Evolutionary conservation across 2,113 vertebrate species (phyloP).

Genomic region (Chlorodrepanis virens): DNA sequence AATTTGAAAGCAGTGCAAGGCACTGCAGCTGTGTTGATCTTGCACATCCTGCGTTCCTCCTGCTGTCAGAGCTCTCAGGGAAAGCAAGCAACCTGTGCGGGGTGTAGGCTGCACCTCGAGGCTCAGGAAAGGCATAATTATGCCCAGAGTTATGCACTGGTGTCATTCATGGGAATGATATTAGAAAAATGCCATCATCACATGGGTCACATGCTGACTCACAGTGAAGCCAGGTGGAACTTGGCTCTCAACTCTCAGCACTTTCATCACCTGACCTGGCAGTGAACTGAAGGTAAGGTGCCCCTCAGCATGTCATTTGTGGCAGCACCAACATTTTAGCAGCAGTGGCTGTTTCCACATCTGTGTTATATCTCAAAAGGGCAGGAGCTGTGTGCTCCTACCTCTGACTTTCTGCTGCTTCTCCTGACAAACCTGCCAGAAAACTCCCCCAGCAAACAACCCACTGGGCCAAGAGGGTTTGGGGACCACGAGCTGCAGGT

Average conservation of each 20-base stretch:
- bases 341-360: background rate
- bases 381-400: background rate
- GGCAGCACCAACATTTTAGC: background rate
- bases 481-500: background rate
- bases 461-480: fast-evolving
- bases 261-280: background rate
- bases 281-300: background rate
- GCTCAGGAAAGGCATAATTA: background rate
- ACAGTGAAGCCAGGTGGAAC: background rate
- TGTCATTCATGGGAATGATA: background rate
- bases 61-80: background rate
- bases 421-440: background rate
- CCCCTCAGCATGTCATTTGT: background rate
- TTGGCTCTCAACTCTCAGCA: background rate
- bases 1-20: conserved; percentile 16
- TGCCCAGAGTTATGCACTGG: background rate
- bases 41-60: conserved; percentile 32
- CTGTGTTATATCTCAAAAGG: background rate
- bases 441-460: background rate
- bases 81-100: background rate
- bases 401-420: background rate
- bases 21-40: conserved; percentile 60
- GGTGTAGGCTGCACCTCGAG: background rate
- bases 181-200: background rate
- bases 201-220: background rate